Evolutionary conservation across 1,140 invertebrate genomes (phyloP).

Genomic region (Drosophila quadrilineata): DNA sequence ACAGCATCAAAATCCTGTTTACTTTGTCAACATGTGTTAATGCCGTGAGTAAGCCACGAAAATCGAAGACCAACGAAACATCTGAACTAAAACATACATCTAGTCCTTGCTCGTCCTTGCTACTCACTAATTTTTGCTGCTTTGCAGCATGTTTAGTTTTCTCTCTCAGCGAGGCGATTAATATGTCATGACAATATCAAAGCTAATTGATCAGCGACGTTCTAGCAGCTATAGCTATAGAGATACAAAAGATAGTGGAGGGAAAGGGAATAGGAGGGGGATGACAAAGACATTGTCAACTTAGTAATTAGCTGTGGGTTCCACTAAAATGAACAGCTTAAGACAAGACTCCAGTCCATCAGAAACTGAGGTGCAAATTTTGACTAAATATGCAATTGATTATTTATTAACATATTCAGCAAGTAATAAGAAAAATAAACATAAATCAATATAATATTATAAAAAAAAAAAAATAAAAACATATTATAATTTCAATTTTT

Average conservation of each 20-base stretch:
- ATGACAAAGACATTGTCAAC: constrained; percentile 19
- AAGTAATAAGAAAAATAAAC: no score
- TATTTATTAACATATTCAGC: no score
- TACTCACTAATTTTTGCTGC: constrained; percentile 36
- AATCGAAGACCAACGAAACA: constrained; percentile 62
- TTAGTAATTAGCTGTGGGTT: constrained; percentile 25
- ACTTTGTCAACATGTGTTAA: constrained; percentile 79
- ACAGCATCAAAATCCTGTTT: constrained; percentile 75
- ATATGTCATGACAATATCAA: constrained; percentile 73
- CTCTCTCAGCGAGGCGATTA: constrained; percentile 63
- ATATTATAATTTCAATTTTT: no score
- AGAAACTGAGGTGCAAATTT: constrained; percentile 5
- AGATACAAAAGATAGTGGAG: constrained; percentile 8
- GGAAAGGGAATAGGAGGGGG: neutral
- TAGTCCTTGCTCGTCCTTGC: no score
- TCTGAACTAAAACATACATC: no score
- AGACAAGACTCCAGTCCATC: neutral
- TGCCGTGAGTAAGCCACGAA: constrained; percentile 56
- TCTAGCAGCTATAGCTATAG: neutral
- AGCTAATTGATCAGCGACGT: constrained; percentile 67
- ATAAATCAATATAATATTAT: no score
- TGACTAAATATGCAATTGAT: constrained; percentile 41
- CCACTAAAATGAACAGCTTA: no score
- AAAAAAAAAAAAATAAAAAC: no score
- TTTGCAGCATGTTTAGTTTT: constrained; percentile 53